Base-by-base conservation (phyloP, 1,140 invertebrate species). In the Adelges cooleyi region DNA sequence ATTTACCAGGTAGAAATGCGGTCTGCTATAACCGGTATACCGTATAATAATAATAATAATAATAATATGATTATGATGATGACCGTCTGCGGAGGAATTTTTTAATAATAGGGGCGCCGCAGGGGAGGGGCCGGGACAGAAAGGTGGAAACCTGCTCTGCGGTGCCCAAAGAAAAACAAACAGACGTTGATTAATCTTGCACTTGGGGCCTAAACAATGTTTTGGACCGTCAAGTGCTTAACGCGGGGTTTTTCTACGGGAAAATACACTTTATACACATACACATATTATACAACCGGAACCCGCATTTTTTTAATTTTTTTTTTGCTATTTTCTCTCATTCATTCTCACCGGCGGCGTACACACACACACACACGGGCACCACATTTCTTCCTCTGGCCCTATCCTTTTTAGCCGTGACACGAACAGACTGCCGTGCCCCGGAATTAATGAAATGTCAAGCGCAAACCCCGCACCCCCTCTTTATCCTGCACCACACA, bases 361-460 rank as follows among this genome's bases (percentile, higher is more conserved):
- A 44, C 23, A 27, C 5, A 27, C 38, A 17, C 13, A 17, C 17
- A 42, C 40, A 42, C 13, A 13, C n/a, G n/a, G n/a, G n/a, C 29
- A 17, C 3, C 17, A 48, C 44, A 17, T 18, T 13, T 46, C 25
- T 56, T 62, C 53, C 38, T 11, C 25, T 33, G 29, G 5, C 29
- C 11, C 29, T 33, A 6, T 33, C 29, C 5, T 11, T 33, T 11
- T 33, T 33, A 6, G 5, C 42, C 56, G 56, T 62, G 56, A 62
- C 56, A 62, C 56, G 40, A 62, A 62, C 56, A 62, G 56, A 62
- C 56, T 29, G 56, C 56, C 56, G 56, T 62, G 56, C 56, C 56
- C 56, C 40, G 56, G 56, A 62, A 62, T 62, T 62, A 62, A 62
- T 62, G 56, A 62, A 62, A 62, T 62, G 56, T 62, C 56, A 62